phyloP scores from a whole-genome alignment of 2,113 vertebrate species.

The Myiopsitta monachus region DNA sequence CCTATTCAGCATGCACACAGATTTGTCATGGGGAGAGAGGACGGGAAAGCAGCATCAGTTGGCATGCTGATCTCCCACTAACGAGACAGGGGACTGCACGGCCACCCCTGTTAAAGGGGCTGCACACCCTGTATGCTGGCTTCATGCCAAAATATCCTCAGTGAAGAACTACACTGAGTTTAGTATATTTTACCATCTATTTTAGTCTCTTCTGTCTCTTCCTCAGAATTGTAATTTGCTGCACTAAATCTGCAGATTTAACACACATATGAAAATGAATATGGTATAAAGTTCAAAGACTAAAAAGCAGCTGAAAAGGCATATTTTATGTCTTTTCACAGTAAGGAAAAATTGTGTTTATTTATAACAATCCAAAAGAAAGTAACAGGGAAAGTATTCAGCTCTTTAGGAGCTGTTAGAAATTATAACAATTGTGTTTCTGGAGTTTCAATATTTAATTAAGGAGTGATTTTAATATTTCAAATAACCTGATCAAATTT shows the following conservation, averaged over 20 bases:
- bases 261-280: not conserved
- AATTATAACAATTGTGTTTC: not conserved
- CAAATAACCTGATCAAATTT: not conserved
- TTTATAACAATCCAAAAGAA: not conserved
- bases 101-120: not conserved
- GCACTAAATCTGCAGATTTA: not conserved
- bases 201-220: not conserved
- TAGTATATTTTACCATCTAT: not conserved
- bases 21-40: not conserved
- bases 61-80: not conserved
- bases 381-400: not conserved
- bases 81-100: accelerated
- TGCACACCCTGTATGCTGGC: accelerated
- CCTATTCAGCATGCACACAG: accelerated
- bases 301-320: not conserved
- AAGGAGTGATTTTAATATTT: not conserved
- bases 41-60: not conserved
- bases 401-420: not conserved
- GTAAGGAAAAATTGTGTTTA: not conserved
- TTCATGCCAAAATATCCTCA: not conserved
- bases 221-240: not conserved
- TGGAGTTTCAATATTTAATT: not conserved
- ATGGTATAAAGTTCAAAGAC: not conserved
- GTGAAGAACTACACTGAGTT: not conserved
- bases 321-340: not conserved